These are phyloP conservation scores for Brachionus rotundiformis DNA, from an alignment of 1,140 invertebrate genomes.

Conservation along the genomic window DNA sequence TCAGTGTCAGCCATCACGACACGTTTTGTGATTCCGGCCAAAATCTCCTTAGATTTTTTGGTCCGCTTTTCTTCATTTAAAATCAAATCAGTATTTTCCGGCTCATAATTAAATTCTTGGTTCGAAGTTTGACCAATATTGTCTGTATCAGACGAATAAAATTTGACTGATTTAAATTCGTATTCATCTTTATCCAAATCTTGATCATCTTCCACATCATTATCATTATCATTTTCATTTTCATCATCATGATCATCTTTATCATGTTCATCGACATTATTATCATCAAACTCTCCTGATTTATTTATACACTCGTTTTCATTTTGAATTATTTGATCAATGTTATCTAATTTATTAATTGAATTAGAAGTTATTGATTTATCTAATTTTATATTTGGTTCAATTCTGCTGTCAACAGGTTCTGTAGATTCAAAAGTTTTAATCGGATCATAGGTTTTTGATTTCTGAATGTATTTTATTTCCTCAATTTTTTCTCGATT, in stretches of 20 bases:
- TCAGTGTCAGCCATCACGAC: slow-evolving; percentile 5
- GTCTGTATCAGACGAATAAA: background rate
- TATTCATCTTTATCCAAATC: background rate
- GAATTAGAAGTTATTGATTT: background rate
- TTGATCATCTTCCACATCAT: background rate
- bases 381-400: background rate
- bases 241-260: too few species aligned
- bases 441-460: background rate
- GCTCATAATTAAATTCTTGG: background rate
- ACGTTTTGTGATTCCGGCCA: slow-evolving; percentile 40
- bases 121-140: background rate
- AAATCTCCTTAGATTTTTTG: slow-evolving; percentile 37
- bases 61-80: background rate
- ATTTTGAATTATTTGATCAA: background rate
- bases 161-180: background rate
- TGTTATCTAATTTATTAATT: background rate
- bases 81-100: background rate
- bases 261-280: too few species aligned
- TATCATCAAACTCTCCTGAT: background rate
- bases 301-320: background rate
- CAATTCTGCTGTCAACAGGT: background rate
- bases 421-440: background rate
- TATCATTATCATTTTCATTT: background rate
- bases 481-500: too few species aligned
- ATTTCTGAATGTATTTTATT: background rate